phyloP scores from a whole-genome alignment of 2,113 vertebrate species.

The Cheirogaleus medius region DNA sequence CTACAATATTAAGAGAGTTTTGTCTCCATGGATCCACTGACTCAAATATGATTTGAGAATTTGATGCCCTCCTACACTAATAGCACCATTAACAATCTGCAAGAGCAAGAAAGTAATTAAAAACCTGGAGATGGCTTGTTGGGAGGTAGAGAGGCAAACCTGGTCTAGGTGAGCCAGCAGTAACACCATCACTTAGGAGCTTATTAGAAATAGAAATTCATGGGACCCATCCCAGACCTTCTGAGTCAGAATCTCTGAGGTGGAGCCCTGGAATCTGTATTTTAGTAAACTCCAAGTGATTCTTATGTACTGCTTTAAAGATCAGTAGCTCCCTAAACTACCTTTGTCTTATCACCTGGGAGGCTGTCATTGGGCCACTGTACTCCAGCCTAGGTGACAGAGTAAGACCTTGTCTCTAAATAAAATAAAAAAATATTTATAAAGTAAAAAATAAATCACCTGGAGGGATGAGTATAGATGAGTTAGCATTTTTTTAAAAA shows the following conservation, averaged over 20 bases:
- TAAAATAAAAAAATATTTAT: too few relatives aligned
- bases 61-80: neutral
- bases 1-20: neutral
- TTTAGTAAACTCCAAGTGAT: neutral
- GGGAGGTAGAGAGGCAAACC: neutral
- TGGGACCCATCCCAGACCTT: too few relatives aligned
- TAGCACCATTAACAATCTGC: neutral
- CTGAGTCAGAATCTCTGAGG: too few relatives aligned
- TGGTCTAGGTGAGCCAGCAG: neutral
- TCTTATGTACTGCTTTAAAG: neutral
- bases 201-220: conserved; percentile 18
- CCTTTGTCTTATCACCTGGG: neutral
- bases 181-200: neutral
- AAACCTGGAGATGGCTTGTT: neutral
- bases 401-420: too few relatives aligned
- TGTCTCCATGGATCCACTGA: neutral
- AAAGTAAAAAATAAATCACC: too few relatives aligned
- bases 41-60: neutral
- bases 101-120: conserved; percentile 13
- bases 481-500: neutral
- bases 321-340: neutral
- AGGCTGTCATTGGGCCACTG: too few relatives aligned
- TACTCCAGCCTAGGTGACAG: too few relatives aligned
- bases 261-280: neutral
- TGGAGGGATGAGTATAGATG: neutral